Conservation (phyloP, 1,140 invertebrate species). For the Limonius californicus region DNA sequence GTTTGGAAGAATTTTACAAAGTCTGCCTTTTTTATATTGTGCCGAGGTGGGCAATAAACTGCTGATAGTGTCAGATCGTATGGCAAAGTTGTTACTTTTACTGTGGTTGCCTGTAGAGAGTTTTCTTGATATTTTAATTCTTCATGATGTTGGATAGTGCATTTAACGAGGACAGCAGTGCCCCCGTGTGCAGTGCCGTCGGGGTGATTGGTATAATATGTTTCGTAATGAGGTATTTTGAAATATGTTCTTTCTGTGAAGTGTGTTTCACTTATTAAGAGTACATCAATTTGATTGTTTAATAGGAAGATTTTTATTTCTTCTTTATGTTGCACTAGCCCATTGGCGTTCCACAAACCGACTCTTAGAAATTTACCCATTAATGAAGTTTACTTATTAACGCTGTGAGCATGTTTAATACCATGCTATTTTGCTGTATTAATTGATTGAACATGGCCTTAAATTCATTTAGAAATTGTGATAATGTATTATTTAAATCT, state of each 20-base stretch:
- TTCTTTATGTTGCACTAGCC: too few species aligned
- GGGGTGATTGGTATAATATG: constrained; percentile 32
- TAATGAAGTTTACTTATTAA: too few species aligned
- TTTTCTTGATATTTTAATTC: constrained; percentile 16
- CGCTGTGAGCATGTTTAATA: too few species aligned
- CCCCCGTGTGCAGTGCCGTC: constrained; percentile 34
- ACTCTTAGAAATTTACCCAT: too few species aligned
- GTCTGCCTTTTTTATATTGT: background rate
- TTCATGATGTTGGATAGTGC: constrained; percentile 24
- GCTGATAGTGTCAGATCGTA: background rate
- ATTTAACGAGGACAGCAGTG: constrained; percentile 31
- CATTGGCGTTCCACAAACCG: too few species aligned
- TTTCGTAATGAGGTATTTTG: constrained; percentile 17
- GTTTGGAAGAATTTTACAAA: background rate
- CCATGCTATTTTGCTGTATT: too few species aligned
- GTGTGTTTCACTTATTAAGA: constrained; percentile 24
- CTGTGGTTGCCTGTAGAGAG: constrained; percentile 23
- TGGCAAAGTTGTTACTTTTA: background rate
- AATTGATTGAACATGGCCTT: too few species aligned
- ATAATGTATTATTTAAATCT: too few species aligned
- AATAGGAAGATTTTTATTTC: too few species aligned
- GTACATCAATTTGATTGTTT: too few species aligned
- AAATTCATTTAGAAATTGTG: too few species aligned
- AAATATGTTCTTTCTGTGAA: constrained; percentile 28
- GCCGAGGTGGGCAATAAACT: background rate